These are phyloP conservation scores for Trichomalopsis sarcophagae DNA, from an alignment of 1,140 invertebrate species.

Conservation along the genomic window DNA sequence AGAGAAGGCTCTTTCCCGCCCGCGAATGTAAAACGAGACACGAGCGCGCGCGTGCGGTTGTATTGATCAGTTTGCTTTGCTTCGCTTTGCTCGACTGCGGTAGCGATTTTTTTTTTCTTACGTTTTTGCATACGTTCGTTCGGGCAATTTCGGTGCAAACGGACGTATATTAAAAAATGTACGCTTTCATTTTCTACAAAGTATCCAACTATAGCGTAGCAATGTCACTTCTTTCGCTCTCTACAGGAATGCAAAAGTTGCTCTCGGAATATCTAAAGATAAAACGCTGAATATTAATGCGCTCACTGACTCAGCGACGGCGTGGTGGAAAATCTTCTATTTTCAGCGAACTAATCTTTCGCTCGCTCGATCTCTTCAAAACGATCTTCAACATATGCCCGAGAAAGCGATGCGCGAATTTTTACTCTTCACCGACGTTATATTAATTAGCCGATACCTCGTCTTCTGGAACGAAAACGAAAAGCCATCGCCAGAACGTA, in stretches of 20 bases:
- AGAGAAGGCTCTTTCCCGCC: not conserved
- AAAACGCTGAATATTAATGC: too few relatives aligned
- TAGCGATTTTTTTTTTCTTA: not conserved
- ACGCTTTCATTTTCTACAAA: too few relatives aligned
- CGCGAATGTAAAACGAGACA: constrained; percentile 20
- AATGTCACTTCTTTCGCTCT: too few relatives aligned
- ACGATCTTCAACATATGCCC: not conserved
- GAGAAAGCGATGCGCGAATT: not conserved
- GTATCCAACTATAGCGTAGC: too few relatives aligned
- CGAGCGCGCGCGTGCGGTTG: not conserved
- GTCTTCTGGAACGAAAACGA: not conserved
- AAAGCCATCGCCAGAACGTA: not conserved
- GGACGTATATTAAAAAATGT: too few relatives aligned
- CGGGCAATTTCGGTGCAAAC: too few relatives aligned
- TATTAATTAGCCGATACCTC: constrained; percentile 20
- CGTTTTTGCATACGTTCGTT: too few relatives aligned
- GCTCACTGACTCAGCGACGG: too few relatives aligned
- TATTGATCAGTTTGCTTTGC: constrained; percentile 19
- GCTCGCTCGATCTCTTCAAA: not conserved
- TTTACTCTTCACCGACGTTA: constrained; percentile 14
- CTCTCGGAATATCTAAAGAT: too few relatives aligned
- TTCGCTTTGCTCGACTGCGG: not conserved
- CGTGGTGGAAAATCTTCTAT: too few relatives aligned
- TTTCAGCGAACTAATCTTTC: too few relatives aligned
- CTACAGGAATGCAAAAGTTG: too few relatives aligned